Evolutionary conservation across 2,888 invertebrate genomes (phyloP), one percentile per base, ranked within the genome.

Genomic region (Alloscopus bannaensis): DNA sequence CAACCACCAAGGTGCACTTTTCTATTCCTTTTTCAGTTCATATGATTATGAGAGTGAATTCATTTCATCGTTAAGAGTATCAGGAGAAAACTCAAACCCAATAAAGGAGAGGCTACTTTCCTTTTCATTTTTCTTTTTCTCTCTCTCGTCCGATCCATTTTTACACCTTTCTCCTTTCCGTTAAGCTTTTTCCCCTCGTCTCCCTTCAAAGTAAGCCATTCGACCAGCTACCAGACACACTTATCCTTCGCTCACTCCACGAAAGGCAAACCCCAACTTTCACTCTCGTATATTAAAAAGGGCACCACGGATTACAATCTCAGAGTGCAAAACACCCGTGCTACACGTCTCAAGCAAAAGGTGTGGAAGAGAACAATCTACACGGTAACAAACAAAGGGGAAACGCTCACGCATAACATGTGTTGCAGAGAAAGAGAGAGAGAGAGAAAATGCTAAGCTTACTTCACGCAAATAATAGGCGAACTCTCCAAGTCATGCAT

Each of bases 91-190:
- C 69, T 68, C 62, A 69, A 77, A 64, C 70, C 70, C 69, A 70
- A 78, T 70, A 78, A 78, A 78, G 70, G 45, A 70, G 64, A 70
- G 69, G 55, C 70, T 70, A 64, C 59, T 77, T 77, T 69, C 57
- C 64, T 60, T 28, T 28, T 69, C 47, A 52, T 62, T 55, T 29
- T 66, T 60, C 36, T 75, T 65, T 45, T 64, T 62, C 65, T 69
- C 62, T 28, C 42, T 42, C 20, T 69, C 29, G 64, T 55, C 70
- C 26, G 47, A 69, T 77, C 52, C 69, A 68, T 69, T 69, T 76
- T 62, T 75, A 29, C n/a, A n/a, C n/a, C n/a, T n/a, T n/a, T n/a
- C n/a, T n/a, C n/a, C n/a, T n/a, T 68, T 68, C 22, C 18, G 4
- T 36, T 60, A 60, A 24, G 40, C 60, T 40, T 77, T 45, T 40